Base-by-base conservation (phyloP, 2,888 invertebrate species). In the Spodoptera picta region DNA sequence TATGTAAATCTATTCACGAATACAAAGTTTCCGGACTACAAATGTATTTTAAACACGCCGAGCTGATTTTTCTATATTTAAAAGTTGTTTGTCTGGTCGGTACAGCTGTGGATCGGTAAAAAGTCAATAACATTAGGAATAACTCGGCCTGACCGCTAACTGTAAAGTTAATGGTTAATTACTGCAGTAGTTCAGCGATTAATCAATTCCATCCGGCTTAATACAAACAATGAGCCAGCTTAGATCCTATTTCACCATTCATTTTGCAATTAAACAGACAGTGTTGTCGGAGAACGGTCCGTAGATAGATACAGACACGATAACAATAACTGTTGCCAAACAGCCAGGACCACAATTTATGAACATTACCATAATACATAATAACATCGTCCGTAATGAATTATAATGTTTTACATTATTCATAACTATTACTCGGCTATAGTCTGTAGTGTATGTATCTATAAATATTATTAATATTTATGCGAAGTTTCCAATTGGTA, bases 141-240 rank as follows among this genome's bases (percentile, higher is more conserved):
- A 69, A 53, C 60, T 54, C 51, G 47, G 66, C 52, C 65, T 63
- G 68, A 65, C 58, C 59, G 67, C 68, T 77, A 82, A 82, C 81
- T 73, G 81, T 81, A 77, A 80, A 77, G 24, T 77, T 73, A 79
- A 80, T 80, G 77, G 81, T 73, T 85, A 87, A 78, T 80, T 78
- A 72, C 72, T 60, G 59, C 58, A 66, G 69, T 62, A 82, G 79
- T 83, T 84, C 61, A 81, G 61, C 77, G 76, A 81, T 84, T 86
- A 87, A 88, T 88, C 87, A 85, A 86, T 85, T 84, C 79, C 82
- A 85, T 87, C 86, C 85, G 83, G 83, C 80, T 82, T 65, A 75
- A 75, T 80, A 73, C 79, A 82, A 87, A 87, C 86, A 89, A 87
- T 87, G 60, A 65, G 73, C 79, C 64, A 61, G 71, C 70, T 67